Conservation (phyloP, 2,888 invertebrate genomes). For the Glyphotaelius pellucidus region DNA sequence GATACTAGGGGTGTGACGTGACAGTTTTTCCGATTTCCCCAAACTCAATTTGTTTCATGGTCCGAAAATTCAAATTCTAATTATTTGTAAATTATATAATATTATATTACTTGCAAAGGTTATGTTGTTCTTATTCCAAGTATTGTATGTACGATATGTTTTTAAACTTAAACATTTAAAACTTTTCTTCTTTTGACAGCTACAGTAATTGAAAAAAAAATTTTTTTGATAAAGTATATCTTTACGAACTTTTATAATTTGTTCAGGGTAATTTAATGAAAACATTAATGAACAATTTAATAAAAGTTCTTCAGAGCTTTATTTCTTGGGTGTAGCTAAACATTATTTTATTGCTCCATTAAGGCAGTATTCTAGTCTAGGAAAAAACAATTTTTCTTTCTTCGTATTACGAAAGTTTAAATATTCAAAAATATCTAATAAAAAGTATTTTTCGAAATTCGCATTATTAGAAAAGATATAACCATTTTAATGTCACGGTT, state of each 20-base stretch:
- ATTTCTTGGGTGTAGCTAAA: too few relatives aligned
- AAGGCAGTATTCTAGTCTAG: too few relatives aligned
- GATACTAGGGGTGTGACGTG: not conserved
- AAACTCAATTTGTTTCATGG: not conserved
- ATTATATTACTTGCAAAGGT: not conserved
- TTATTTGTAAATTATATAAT: not conserved
- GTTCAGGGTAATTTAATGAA: too few relatives aligned
- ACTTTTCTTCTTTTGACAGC: not conserved
- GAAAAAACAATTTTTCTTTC: too few relatives aligned
- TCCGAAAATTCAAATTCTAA: not conserved
- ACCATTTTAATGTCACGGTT: too few relatives aligned
- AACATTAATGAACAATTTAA: too few relatives aligned
- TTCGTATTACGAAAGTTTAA: too few relatives aligned
- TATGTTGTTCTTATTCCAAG: not conserved
- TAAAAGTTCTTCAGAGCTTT: too few relatives aligned
- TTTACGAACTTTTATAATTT: not conserved
- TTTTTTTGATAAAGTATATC: not conserved
- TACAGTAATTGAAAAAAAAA: not conserved
- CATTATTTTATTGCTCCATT: too few relatives aligned
- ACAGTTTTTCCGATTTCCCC: not conserved
- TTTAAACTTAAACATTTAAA: not conserved
- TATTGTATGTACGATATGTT: not conserved
- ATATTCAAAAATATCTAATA: too few relatives aligned
- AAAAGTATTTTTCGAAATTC: too few relatives aligned
- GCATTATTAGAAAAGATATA: too few relatives aligned